Evolutionary conservation across 2,797 vertebrate species (phyloP), one percentile per base, ranked within the genome.

Genomic region (Martes flavigula): DNA sequence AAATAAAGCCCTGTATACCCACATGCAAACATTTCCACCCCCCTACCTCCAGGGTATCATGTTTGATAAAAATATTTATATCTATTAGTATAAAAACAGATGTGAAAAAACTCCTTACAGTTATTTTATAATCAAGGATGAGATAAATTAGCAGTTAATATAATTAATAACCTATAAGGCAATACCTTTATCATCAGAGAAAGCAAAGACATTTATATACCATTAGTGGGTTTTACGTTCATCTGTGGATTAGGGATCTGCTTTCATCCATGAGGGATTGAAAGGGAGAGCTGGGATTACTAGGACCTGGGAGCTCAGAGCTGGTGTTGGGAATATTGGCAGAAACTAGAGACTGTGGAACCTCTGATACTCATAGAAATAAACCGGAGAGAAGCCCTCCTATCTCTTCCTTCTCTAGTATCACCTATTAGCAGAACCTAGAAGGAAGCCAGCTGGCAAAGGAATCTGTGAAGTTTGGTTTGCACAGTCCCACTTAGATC

Each of bases 51-150:
- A 81, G 12, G 4, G 58, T 62, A 51, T 56, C 21, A 60, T 27
- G 8, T 92, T 87, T 77, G 18, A 35, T 87, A 7, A 43, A 90
- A 82, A 60, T 60, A 60, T 12, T 11, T 27, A 60, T 56, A 21
- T 56, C 7, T 58, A 25, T 25, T 11, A 30, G 27, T 30, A 30
- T 32, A 46, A 64, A 85, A 90, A 40, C 66, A 81, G 93, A 79
- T 38, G 30, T 15, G 30, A 43, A 54, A 48, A 89, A 75, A 35
- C 43, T 92, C 32, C 77, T 94, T 83, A 27, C 0, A 27, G 64
- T 58, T 66, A n/a, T n/a, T 92, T 90, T 94, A 85, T 68, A 73
- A 87, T 66, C 30, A 92, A 87, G 68, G 81, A 93, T 46, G 54
- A 73, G 91, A 13, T 25, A 89, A 93, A 48, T 48, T 27, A 85